Base-by-base conservation (phyloP, 2,888 invertebrate genomes). In the Spisula subtruncata region DNA sequence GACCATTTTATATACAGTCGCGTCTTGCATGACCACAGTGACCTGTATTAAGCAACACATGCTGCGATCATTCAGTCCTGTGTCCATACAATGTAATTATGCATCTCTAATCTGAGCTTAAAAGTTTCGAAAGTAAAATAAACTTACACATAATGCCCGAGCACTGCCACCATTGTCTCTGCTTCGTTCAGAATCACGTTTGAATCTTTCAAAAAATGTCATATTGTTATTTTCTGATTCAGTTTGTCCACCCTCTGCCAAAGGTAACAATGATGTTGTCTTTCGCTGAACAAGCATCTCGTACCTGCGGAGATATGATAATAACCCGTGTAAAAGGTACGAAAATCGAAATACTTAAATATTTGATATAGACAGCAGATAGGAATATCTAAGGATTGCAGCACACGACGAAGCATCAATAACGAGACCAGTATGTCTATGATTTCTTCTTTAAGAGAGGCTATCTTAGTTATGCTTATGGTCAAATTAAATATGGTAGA, bases 171-270 rank as follows among this genome's bases (percentile, higher is more conserved):
- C 75, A 75, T 32, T 16, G 12, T 75, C 12, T 75, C 35, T 75
- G 8, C 25, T 32, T 75, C 75, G 32, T 20, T 75, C 75, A 1
- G 75, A 35, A 75, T 75, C 75, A 75, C 75, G 75, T 75, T 75
- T 75, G 32, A 75, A 75, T 75, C 75, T 75, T 35, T 75, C 18
- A 35, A 75, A 75, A 35, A 75, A 75, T 16, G 75, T 18, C 29
- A 75, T 4, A 6, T 75, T 75, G 2, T 20, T 20, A 6, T 60
- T 20, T 35, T 75, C 75, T 32, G n/a, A 16, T 18, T 29, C 5
- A 25, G 14, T 32, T 18, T 18, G 75, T 16, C 8, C 60, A 32
- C 75, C 16, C 2, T 75, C 35, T 32, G 16, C 75, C 25, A 75
- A 32, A 5, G 32, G 75, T 32, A 75, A 75, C 1, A 18, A 6